phyloP scores from a whole-genome alignment of 2,797 vertebrate species.

The Acipenser oxyrinchus region DNA sequence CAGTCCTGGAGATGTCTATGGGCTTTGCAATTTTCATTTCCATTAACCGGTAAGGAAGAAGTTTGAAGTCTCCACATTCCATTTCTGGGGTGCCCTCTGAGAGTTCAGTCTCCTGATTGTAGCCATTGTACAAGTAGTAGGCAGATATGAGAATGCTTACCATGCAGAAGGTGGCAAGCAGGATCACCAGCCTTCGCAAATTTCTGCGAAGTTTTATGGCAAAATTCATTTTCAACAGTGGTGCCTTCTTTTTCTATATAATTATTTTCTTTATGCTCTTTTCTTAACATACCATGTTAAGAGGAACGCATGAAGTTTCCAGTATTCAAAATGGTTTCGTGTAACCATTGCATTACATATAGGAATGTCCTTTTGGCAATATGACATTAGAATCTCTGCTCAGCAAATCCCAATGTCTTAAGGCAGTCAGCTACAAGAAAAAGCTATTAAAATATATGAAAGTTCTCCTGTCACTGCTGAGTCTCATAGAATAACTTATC shows the following conservation, averaged over 20 bases:
- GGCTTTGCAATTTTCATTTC: slow-evolving; percentile 76
- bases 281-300: slow-evolving; percentile 44
- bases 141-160: slow-evolving; percentile 84
- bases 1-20: slow-evolving; percentile 75
- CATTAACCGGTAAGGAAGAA: slow-evolving; percentile 66
- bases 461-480: no score
- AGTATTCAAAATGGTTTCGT: slow-evolving; percentile 57
- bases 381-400: slow-evolving; percentile 1
- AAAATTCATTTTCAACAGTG: slow-evolving; percentile 73
- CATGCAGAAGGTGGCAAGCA: slow-evolving; percentile 85
- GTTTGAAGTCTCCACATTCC: slow-evolving; percentile 71
- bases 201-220: slow-evolving; percentile 67
- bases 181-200: slow-evolving; percentile 78
- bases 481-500: no score
- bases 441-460: not conserved
- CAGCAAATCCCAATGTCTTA: not conserved
- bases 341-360: slow-evolving; percentile 91
- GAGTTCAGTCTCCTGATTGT: slow-evolving; percentile 78
- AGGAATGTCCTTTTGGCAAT: slow-evolving; percentile 14
- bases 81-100: slow-evolving; percentile 67
- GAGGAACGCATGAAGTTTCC: slow-evolving; percentile 29
- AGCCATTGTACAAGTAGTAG: slow-evolving; percentile 85
- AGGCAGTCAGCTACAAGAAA: slow-evolving; percentile 25
- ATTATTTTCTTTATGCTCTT: slow-evolving; percentile 10
- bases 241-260: slow-evolving; percentile 32